Evolutionary conservation across 2,888 invertebrate species (phyloP).

Genomic region (Cerceris ruficornis): DNA sequence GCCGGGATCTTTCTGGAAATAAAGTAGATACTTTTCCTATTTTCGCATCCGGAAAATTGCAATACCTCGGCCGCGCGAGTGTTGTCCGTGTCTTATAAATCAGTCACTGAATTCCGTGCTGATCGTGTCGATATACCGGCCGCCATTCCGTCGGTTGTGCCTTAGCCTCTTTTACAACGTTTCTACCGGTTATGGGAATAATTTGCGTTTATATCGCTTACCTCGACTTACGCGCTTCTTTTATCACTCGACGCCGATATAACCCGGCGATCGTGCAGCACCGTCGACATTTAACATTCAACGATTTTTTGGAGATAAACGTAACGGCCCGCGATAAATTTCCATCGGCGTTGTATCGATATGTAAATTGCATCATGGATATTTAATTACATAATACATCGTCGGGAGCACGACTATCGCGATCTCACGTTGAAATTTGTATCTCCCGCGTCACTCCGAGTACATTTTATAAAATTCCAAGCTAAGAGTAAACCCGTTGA

Average conservation of each 20-base stretch:
- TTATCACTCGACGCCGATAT: too few species aligned
- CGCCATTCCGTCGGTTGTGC: neutral
- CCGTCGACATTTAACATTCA: too few species aligned
- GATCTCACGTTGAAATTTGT: slow-evolving; percentile 11
- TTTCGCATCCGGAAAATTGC: slow-evolving; percentile 80
- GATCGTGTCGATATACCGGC: slow-evolving; percentile 30
- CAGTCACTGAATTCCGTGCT: slow-evolving; percentile 10
- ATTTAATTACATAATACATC: slow-evolving; percentile 36
- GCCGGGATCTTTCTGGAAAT: slow-evolving; percentile 77
- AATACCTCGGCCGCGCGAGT: slow-evolving; percentile 64
- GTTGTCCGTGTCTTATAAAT: slow-evolving; percentile 6
- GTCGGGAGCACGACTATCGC: neutral
- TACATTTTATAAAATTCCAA: slow-evolving; percentile 21
- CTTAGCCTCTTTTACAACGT: neutral
- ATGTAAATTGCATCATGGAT: neutral
- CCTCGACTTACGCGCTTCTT: too few species aligned
- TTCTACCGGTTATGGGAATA: too few species aligned
- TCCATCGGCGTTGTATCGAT: slow-evolving; percentile 1
- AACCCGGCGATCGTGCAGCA: too few species aligned
- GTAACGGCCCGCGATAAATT: neutral
- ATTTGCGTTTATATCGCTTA: too few species aligned
- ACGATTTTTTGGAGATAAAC: too few species aligned
- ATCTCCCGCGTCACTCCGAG: neutral
- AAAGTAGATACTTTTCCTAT: slow-evolving; percentile 80
- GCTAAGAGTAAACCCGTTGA: slow-evolving; percentile 45